These are phyloP conservation scores for Rhinophrynus dorsalis DNA, from an alignment of 2,797 vertebrate species.

Conservation along the genomic window DNA sequence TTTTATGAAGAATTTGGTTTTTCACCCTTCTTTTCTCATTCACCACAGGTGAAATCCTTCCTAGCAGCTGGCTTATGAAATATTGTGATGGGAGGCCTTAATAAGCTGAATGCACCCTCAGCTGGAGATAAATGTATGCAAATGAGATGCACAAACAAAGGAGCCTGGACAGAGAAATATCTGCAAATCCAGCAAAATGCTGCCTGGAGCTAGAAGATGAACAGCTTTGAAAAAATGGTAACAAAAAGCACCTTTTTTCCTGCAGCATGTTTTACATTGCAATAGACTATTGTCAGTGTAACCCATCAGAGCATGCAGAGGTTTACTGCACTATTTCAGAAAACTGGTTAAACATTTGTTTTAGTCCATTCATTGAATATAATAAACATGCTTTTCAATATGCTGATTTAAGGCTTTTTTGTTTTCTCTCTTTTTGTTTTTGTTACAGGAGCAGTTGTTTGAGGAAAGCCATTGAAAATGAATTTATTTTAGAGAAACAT, in stretches of 20 bases:
- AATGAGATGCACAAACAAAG: constrained; percentile 97
- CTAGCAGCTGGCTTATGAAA: constrained; percentile 90
- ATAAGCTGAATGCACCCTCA: constrained; percentile 89
- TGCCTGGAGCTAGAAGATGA: constrained; percentile 87
- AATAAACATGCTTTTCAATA: constrained; percentile 59
- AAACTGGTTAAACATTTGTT: constrained; percentile 78
- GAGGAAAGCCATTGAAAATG: background rate
- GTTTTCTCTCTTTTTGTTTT: constrained; percentile 39
- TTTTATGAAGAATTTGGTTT: constrained; percentile 79
- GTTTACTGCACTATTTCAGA: constrained; percentile 62
- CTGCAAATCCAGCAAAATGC: constrained; percentile 84
- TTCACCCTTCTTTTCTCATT: constrained; percentile 76
- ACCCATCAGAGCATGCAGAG: constrained; percentile 69
- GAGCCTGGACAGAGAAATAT: constrained; percentile 81
- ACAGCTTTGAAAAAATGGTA: constrained; percentile 93
- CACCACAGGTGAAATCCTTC: constrained; percentile 88
- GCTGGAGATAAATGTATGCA: constrained; percentile 92
- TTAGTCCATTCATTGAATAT: constrained; percentile 69
- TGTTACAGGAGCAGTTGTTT: background rate
- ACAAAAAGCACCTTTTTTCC: constrained; percentile 84
- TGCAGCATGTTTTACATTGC: constrained; percentile 75
- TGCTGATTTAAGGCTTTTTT: constrained; percentile 28
- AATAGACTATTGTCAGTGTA: constrained; percentile 77
- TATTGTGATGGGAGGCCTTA: constrained; percentile 85
- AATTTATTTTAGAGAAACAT: too few species aligned